A percentile compares a stretch with the other conserved stretches of the same genome.
Evolutionary conservation across 2,113 vertebrate species (phyloP).

Genomic region (Perca flavescens): DNA sequence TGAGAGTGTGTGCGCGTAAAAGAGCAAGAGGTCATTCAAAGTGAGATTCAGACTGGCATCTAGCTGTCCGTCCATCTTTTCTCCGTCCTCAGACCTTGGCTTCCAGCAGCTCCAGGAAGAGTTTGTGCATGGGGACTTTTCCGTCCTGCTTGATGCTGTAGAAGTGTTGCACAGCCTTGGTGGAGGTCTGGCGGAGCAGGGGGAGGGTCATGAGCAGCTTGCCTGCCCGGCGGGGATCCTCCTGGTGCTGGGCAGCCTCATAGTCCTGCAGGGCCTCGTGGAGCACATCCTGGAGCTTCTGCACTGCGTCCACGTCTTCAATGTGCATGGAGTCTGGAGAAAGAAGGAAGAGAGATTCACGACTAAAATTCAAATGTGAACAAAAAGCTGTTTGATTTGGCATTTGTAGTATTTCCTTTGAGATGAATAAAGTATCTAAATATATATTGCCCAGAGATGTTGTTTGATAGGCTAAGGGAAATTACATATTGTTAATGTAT

Average conservation of each 20-base stretch:
- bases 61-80: constrained; percentile 50
- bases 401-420: too few relatives aligned
- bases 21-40: constrained; percentile 77
- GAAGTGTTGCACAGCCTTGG: constrained; percentile 99
- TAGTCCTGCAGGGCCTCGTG: constrained; percentile 99
- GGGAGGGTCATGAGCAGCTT: constrained; percentile 99
- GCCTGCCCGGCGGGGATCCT: constrained; percentile 95
- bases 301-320: constrained; percentile 98
- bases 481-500: background rate
- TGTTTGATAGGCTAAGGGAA: background rate
- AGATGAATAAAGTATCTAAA: too few relatives aligned
- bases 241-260: constrained; percentile 94
- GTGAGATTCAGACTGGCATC: constrained; percentile 51
- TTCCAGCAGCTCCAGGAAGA: constrained; percentile 99
- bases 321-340: constrained; percentile 98
- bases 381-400: background rate
- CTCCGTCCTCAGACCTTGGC: constrained; percentile 93
- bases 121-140: constrained; percentile 99
- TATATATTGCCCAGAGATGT: background rate
- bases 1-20: constrained; percentile 60
- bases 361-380: background rate
- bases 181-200: constrained; percentile 96
- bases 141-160: constrained; percentile 99
- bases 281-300: constrained; percentile 98
- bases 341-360: background rate